Base-by-base conservation (phyloP, 2,797 vertebrate genomes). In the Pipistrellus pipistrellus region DNA sequence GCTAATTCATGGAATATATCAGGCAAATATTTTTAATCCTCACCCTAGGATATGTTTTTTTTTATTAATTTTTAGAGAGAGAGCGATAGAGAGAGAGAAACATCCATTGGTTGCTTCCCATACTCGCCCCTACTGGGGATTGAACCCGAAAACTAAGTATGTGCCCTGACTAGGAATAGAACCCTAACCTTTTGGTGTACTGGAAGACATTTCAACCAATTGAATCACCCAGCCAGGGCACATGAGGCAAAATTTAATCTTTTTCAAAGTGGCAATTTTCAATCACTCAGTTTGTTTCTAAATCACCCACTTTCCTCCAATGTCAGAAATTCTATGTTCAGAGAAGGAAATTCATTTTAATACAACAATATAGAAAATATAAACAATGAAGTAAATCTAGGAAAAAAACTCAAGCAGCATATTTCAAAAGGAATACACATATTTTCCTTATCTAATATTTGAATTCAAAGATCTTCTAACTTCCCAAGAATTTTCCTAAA, bases 161-260 rank as follows among this genome's bases (percentile, higher is more conserved):
- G 4, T 66, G 64, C 64, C 15, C n/a, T 32, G 30, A 66, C 13
- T 64, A 27, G 30, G 30, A n/a, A 64, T n/a, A 15, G 62, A 64
- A n/a, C 30, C n/a, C 30, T 17, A 66, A 66, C 64, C 8, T 68
- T 68, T 68, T 68, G n/a, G 64, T 68, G n/a, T 68, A 20, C 8
- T 20, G n/a, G 64, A 35, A 2, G 64, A 20, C 2, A 17, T 32
- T 68, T 32, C 64, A 32, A 66, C 64, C 64, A 66, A 66, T 2
- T 66, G n/a, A 66, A 66, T n/a, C 64, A 66, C 30, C 17, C 17
- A 20, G 64, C 64, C 64, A 68, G 64, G 64, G 17, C 64, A 68
- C 3, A 35, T 68, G 55, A 95, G 72, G 83, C 35, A 95, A 86
- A 78, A 41, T 92, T 93, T 85, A 94, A 85, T 71, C 27, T 44